A percentile compares a stretch with the other conserved stretches of the same genome.
Evolutionary conservation across 2,888 invertebrate genomes (phyloP).

Genomic region (Drosophila mercatorum): DNA sequence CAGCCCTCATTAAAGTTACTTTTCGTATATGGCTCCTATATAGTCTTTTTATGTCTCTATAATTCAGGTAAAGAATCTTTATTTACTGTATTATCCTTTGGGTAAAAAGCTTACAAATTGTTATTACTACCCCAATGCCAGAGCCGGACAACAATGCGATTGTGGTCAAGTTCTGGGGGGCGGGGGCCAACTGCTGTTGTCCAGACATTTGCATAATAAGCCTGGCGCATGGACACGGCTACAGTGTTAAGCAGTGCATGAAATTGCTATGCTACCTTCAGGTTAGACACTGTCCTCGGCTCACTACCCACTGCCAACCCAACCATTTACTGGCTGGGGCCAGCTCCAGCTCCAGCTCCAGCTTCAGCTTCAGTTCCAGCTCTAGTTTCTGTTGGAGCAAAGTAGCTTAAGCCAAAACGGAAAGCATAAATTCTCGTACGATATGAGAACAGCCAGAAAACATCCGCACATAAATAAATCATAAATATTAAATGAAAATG

Average conservation of each 20-base stretch:
- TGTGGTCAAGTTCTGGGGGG: conserved; percentile 60
- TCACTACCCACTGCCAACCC: conserved; percentile 5
- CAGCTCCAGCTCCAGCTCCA: not conserved
- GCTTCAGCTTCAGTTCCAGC: not conserved
- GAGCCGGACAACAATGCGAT: conserved; percentile 45
- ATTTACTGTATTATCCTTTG: conserved; percentile 35
- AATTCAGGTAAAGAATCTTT: conserved; percentile 31
- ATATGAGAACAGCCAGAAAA: conserved; percentile 78
- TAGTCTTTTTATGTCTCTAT: conserved; percentile 4
- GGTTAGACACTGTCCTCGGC: conserved; percentile 48
- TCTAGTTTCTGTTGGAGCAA: conserved; percentile 18
- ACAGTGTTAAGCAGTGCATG: conserved; percentile 71
- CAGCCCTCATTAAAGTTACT: not conserved
- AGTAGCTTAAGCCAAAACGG: conserved; percentile 68
- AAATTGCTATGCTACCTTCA: conserved; percentile 69
- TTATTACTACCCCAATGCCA: conserved; percentile 41
- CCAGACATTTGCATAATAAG: conserved; percentile 76
- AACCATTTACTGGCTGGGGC: conserved; percentile 1
- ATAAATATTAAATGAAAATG: conserved; percentile 81
- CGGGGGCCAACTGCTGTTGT: conserved; percentile 23
- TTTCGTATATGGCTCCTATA: not conserved
- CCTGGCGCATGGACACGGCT: conserved; percentile 59
- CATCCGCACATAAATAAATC: conserved; percentile 80
- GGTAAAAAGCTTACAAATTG: conserved; percentile 49
- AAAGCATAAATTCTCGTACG: conserved; percentile 75